Base-by-base conservation (phyloP, 2,888 invertebrate genomes). In the Argynnis bischoffii region DNA sequence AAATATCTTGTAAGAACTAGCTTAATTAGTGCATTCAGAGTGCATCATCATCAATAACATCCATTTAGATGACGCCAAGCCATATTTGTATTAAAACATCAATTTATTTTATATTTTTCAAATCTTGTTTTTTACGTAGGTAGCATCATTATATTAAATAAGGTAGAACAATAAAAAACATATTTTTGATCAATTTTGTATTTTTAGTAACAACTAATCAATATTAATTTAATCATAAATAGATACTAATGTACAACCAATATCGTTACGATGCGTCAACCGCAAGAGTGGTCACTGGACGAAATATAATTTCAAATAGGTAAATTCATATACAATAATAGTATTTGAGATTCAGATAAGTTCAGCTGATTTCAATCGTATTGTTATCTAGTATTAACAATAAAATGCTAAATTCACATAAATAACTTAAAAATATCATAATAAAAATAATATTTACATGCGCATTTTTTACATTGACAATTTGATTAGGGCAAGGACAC, bases 171-270 rank as follows among this genome's bases (percentile, higher is more conserved):
- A 72, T 69, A 76, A 76, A 80, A 75, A 63, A 16, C 65, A 68
- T 55, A 31, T 65, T 79, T 89, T 89, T 85, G 85, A 90, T 91
- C 85, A 84, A 91, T 90, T 92, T 90, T 90, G 82, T 92, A 90
- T 92, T 92, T 92, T 92, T 82, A 90, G 89, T 92, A 92, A 92
- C 92, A 91, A 90, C 90, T 92, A 92, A 90, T 92, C 92, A 92
- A 90, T 89, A 87, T 88, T 41, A 41, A 41, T 89, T 86, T 77
- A 83, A 88, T 90, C 90, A 91, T 91, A 90, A 90, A 92, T 91
- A 91, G 85, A 85, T 90, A 90, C 84, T 87, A 88, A 90, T 87
- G 84, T 90, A 91, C 89, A 90, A 89, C 85, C 87, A 85, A 86
- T 87, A 85, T 81, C 80, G 79, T 79, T 78, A 77, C 80, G 82